Evolutionary conservation across 2,797 vertebrate genomes (phyloP).

Genomic region (Heterohyrax brucei): DNA sequence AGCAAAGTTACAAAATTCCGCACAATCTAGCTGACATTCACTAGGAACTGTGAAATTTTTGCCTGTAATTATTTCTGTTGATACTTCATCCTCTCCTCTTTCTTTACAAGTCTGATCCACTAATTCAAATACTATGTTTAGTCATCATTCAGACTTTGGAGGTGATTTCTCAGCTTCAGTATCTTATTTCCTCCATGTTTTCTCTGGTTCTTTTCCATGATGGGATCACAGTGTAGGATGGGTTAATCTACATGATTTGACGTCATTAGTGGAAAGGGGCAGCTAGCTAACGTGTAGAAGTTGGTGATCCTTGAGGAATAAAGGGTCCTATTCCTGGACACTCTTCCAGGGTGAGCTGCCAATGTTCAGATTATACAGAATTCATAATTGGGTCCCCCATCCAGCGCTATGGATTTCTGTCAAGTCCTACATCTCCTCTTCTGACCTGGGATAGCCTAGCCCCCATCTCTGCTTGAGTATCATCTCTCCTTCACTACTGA

Average conservation of each 20-base stretch:
- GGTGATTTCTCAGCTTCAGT: background rate
- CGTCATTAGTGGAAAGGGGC: background rate
- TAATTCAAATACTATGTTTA: background rate
- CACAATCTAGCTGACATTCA: background rate
- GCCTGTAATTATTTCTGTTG: background rate
- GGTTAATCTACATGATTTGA: background rate
- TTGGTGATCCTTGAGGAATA: background rate
- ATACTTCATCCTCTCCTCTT: background rate
- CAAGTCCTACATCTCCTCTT: background rate
- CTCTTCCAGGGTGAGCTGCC: background rate
- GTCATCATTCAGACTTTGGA: background rate
- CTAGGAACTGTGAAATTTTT: conserved; percentile 28
- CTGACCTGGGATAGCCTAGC: background rate
- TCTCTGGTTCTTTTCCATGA: background rate
- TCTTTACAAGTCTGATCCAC: background rate
- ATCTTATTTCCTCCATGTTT: background rate
- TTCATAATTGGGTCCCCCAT: background rate
- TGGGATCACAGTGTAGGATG: background rate
- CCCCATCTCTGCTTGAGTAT: background rate
- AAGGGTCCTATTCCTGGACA: background rate
- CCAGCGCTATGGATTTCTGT: background rate
- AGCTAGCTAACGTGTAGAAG: background rate
- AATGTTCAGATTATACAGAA: background rate
- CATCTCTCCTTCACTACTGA: background rate
- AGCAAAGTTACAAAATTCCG: background rate